Conservation (phyloP, 2,888 invertebrate genomes). For the Ornithoptera alexandrae region DNA sequence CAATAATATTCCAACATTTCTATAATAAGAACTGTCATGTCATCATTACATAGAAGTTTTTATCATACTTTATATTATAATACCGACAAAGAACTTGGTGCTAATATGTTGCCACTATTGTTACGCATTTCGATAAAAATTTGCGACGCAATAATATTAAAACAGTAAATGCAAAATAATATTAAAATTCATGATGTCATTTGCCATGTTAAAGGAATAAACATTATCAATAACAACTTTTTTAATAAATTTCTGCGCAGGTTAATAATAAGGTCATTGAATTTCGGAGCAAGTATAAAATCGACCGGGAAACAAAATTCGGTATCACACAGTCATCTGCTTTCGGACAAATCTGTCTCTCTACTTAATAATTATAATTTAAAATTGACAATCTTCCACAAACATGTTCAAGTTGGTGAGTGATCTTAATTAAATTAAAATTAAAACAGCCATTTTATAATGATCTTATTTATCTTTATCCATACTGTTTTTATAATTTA, state of each 20-base stretch:
- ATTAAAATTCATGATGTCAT: constrained; percentile 9
- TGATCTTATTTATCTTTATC: too few relatives aligned
- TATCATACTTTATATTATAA: too few relatives aligned
- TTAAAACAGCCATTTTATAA: background rate
- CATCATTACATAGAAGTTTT: too few relatives aligned
- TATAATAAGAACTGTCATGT: too few relatives aligned
- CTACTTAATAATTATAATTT: background rate
- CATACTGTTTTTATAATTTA: too few relatives aligned
- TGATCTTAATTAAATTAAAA: background rate
- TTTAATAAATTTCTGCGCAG: constrained; percentile 16
- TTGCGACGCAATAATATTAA: background rate
- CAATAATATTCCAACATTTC: too few relatives aligned
- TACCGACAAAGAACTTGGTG: too few relatives aligned
- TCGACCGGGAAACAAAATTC: constrained; percentile 2
- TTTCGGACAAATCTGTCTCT: background rate
- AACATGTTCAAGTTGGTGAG: constrained; percentile 2
- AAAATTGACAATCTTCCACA: background rate
- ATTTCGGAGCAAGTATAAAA: constrained; percentile 18
- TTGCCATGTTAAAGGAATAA: background rate
- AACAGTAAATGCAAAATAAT: background rate
- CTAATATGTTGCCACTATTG: too few relatives aligned
- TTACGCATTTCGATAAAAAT: too few relatives aligned
- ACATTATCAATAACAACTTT: background rate
- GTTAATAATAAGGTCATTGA: constrained; percentile 25
- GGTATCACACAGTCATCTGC: constrained; percentile 3